Percentiles rank a stretch among this genome's conserved stretches.
Conservation (phyloP, 2,888 invertebrate genomes). For the Cyrtodaria siliqua region DNA sequence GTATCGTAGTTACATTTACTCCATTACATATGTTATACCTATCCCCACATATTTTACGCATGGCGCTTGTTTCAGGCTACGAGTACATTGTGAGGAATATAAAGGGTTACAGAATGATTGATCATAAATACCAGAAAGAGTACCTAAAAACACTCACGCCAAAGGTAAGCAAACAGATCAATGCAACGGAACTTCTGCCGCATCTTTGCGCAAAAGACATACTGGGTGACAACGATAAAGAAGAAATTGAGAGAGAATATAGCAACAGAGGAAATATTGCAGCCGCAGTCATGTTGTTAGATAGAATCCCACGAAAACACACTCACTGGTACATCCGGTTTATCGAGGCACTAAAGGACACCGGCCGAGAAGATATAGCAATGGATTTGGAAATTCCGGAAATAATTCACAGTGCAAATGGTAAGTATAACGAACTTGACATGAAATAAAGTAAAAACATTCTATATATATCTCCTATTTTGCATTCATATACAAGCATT, state of each 20-base stretch:
- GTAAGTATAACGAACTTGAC: no score
- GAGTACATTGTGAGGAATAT: neutral
- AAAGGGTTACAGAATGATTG: neutral
- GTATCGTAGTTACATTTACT: no score
- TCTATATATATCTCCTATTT: no score
- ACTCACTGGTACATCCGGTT: neutral
- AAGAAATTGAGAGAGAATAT: neutral
- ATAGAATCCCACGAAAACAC: neutral
- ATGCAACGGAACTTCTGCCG: neutral
- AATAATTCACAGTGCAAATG: no score
- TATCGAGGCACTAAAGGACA: neutral
- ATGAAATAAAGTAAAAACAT: no score
- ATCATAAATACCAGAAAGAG: neutral
- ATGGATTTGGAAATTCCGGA: neutral
- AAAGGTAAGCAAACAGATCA: neutral
- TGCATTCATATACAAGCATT: no score
- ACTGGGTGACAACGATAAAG: neutral
- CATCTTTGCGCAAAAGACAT: neutral
- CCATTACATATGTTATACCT: no score
- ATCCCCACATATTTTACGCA: no score
- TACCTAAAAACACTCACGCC: neutral
- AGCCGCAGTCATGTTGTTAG: neutral
- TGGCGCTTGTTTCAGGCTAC: neutral
- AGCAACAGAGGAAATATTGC: neutral
- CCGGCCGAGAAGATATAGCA: neutral